Base-by-base conservation (phyloP, 2,113 vertebrate species). In the Psilopsiagon aurifrons region DNA sequence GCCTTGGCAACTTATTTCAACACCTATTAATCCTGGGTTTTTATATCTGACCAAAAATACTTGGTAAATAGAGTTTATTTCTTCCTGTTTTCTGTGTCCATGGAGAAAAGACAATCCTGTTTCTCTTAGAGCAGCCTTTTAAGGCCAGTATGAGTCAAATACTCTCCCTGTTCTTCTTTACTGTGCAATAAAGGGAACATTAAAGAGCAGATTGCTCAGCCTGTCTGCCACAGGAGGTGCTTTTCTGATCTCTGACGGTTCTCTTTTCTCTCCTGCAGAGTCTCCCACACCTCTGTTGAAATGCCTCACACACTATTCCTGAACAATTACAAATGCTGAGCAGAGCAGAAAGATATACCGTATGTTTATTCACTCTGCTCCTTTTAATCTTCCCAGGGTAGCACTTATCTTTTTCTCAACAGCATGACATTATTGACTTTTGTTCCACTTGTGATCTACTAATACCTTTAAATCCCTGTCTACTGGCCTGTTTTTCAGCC, bases 401-500 rank as follows among this genome's bases (percentile, higher is more conserved):
- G 67, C 2, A 9, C 83, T 95, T 95, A 96, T 92, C 93, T 92
- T 88, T 95, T 90, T 71, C 93, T 88, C 91, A 90, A 93, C 86
- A 88, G 88, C 75, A 80, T 90, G 91, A 88, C 88, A 79, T 94
- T 95, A 94, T 90, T 95, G 93, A 96, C 93, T 94, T 76, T 76
- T 80, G 88, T 94, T 90, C 86, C 86, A 94, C 93, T 95, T 94
- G 79, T 95, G 94, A 95, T 95, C 88, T 88, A 80, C 94, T 95
- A 96, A 95, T 95, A 92, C 91, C 79, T 94, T 90, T 92, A 94
- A 96, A 96, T 94, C 93, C 91, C 86, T 73, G 39, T 76, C 83
- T 93, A 27, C 79, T 88, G 86, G 86, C 75, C 63, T 17, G 75
- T 76, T 95, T 75, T 83, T 94, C 88, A 92, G 62, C 28, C 79